These are phyloP conservation scores for Macrotus californicus DNA, from an alignment of 2,113 vertebrate genomes.

Conservation along the genomic window DNA sequence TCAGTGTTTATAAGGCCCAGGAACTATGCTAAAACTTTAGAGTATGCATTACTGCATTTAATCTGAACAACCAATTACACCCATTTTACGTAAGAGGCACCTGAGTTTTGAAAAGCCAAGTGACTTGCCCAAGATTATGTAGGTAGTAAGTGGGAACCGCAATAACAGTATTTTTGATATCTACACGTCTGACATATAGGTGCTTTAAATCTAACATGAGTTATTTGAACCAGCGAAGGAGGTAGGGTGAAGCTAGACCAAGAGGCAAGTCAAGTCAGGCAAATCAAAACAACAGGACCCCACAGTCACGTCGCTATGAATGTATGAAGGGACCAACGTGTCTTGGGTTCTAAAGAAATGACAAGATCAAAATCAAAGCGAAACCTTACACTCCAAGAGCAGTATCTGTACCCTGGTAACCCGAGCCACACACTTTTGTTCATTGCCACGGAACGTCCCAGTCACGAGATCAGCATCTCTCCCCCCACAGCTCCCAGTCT, in stretches of 20 bases:
- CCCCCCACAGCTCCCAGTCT: background rate
- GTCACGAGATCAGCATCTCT: background rate
- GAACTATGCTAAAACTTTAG: background rate
- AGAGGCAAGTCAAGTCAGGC: background rate
- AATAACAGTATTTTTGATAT: background rate
- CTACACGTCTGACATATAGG: background rate
- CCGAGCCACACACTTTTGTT: background rate
- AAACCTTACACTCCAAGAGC: background rate
- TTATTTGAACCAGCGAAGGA: slow-evolving; percentile 4
- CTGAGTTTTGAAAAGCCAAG: background rate
- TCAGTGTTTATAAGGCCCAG: background rate
- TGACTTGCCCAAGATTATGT: background rate
- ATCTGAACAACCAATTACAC: background rate
- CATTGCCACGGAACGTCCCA: background rate
- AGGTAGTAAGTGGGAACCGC: background rate
- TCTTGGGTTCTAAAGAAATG: background rate
- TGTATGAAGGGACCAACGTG: background rate
- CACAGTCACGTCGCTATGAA: background rate
- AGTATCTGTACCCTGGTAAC: background rate
- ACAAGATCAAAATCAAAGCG: background rate
- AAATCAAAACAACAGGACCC: background rate
- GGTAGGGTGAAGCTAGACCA: background rate
- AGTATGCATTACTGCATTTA: background rate
- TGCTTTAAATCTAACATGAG: background rate
- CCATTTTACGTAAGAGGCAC: background rate